Conservation (phyloP, 2,797 vertebrate genomes). For the Intellagama lesueurii region DNA sequence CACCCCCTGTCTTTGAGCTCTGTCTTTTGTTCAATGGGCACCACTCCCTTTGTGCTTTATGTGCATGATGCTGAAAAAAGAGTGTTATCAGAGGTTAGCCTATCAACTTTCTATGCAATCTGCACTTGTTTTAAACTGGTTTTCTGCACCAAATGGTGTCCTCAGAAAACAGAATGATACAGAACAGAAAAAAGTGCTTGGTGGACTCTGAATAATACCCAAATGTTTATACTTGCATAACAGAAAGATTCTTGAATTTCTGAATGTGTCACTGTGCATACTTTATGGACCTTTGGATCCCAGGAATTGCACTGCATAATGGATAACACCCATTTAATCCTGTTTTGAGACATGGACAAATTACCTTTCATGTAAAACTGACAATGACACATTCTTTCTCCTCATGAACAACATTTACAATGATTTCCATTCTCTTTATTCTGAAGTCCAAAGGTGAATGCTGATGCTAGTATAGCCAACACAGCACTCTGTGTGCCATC, state of each 20-base stretch:
- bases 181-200: too few species aligned
- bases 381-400: background rate
- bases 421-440: background rate
- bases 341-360: background rate
- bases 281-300: background rate
- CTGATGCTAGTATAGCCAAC: background rate
- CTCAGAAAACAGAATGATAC: too few species aligned
- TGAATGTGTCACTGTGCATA: background rate
- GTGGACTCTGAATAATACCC: background rate
- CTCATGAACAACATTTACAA: background rate
- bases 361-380: background rate
- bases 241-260: background rate
- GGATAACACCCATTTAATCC: background rate
- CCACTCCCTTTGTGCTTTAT: background rate
- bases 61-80: background rate
- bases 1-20: background rate
- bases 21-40: background rate
- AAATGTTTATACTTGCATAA: background rate
- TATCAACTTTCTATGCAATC: too few species aligned
- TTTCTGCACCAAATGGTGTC: too few species aligned
- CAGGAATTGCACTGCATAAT: background rate
- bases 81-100: background rate
- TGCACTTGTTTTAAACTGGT: too few species aligned
- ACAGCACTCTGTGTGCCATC: background rate
- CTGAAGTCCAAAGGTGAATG: background rate